Evolutionary conservation across 2,888 invertebrate species (phyloP).

Genomic region (Crossocerus cetratus): DNA sequence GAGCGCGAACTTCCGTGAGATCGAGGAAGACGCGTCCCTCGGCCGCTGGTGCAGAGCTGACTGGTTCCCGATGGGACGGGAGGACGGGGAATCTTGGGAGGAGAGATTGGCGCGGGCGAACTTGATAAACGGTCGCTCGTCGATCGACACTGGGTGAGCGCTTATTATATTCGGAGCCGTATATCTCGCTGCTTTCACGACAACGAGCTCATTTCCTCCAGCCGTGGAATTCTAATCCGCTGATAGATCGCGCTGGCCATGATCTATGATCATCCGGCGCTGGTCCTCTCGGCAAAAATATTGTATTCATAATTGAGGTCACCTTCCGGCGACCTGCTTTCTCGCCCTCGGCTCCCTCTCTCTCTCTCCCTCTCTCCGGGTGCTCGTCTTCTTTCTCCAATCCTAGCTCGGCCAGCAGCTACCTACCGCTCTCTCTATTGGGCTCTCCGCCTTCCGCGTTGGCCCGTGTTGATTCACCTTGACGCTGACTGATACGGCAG

Average conservation of each 20-base stretch:
- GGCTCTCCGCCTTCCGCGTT: conserved; percentile 1
- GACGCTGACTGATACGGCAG: conserved; percentile 38
- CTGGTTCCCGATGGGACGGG: neutral
- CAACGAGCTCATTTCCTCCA: conserved; percentile 48
- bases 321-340: neutral
- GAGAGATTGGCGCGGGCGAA: conserved; percentile 1
- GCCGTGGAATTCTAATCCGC: conserved; percentile 45
- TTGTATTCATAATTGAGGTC: conserved; percentile 39
- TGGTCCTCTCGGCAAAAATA: conserved; percentile 34
- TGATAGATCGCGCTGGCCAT: conserved; percentile 26
- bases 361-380: neutral
- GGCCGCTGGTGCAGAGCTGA: neutral
- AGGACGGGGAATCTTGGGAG: neutral
- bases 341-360: neutral
- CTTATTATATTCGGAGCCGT: conserved; percentile 53
- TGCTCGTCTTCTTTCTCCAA: neutral
- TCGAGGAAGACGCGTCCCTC: neutral
- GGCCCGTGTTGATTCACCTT: conserved; percentile 34
- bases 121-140: conserved; percentile 44
- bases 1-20: too few species aligned
- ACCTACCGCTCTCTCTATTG: conserved; percentile 4
- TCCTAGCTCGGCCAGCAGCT: too few species aligned
- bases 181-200: conserved; percentile 45
- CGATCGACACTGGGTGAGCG: conserved; percentile 47
- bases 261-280: conserved; percentile 29